phyloP scores from a whole-genome alignment of 92 coral and sea anemone species.

The Isaurus tuberculatus region DNA sequence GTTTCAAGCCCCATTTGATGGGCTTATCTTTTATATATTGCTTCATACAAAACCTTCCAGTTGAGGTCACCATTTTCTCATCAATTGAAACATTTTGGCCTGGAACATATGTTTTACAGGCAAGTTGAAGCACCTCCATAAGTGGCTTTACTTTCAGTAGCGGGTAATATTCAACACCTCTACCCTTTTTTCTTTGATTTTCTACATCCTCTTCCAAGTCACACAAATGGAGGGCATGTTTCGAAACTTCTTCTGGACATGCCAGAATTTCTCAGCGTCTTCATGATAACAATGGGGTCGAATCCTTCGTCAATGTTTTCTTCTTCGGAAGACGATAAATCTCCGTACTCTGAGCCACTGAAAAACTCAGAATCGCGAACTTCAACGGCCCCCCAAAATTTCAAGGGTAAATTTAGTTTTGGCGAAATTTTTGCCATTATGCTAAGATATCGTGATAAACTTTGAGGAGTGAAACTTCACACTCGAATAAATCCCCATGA shows the following conservation, averaged over 20 bases:
- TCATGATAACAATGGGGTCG: conserved; percentile 14
- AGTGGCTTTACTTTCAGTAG: conserved; percentile 31
- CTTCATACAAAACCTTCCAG: conserved; percentile 62
- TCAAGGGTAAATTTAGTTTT: conserved; percentile 8
- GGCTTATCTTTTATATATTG: conserved; percentile 52
- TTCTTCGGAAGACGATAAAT: conserved; percentile 24
- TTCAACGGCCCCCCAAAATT: conserved; percentile 11
- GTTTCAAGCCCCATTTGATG: conserved; percentile 58
- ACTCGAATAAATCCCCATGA: conserved; percentile 17
- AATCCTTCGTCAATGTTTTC: not conserved
- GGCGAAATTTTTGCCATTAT: conserved; percentile 19
- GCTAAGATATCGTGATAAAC: conserved; percentile 10
- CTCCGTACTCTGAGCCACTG: conserved; percentile 15
- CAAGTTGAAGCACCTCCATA: conserved; percentile 30
- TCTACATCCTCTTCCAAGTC: conserved; percentile 55
- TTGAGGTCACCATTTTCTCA: conserved; percentile 58
- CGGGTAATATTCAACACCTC: conserved; percentile 35
- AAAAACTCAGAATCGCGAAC: conserved; percentile 21
- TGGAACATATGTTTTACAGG: conserved; percentile 43
- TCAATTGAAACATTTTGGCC: conserved; percentile 41
- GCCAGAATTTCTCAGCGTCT: conserved; percentile 45
- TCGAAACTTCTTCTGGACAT: conserved; percentile 48
- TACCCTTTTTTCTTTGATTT: conserved; percentile 52
- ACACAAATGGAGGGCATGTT: conserved; percentile 60
- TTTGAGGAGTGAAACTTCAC: conserved; percentile 16